Evolutionary conservation across 2,888 invertebrate genomes (phyloP), one percentile per base, ranked within the genome.

Genomic region (Pyrgus malvae): DNA sequence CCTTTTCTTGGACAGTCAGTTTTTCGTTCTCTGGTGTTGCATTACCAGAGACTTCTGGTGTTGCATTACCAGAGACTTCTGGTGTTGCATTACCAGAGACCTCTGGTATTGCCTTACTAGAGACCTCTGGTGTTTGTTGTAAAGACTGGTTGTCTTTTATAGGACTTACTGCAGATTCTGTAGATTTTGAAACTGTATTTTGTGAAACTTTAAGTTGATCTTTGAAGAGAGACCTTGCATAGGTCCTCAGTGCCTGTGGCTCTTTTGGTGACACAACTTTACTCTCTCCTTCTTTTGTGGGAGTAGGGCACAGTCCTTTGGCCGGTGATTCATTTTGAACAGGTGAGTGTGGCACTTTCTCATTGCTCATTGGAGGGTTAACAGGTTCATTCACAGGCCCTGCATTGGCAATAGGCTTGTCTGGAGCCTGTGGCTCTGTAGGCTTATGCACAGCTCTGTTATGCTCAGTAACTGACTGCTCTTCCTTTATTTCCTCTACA

Each of bases 401-500:
- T 37, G 9, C 59, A 19, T 29, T 29, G 17, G n/a, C n/a, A n/a
- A 29, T 14, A 14, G n/a, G 5, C 12, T 11, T 29, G n/a, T 17
- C 44, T 17, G 8, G 56, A 5, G 25, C 41, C 31, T 23, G 55
- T 12, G 55, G 48, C 2, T 57, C 41, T 27, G 37, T 42, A 16
- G 56, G 61, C 21, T 62, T 58, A 23, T 55, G 59, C 37, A 59
- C 65, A 44, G 66, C 59, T 62, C n/a, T n/a, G n/a, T n/a, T n/a
- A n/a, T n/a, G n/a, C n/a, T 42, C 67, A 61, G 46, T 14, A 11
- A 8, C 9, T 12, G 9, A 41, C 16, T 54, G 21, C 23, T 62
- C 59, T 40, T 62, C 65, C 33, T 83, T 83, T 27, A 86, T 57
- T 64, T 80, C 72, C 64, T 87, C 86, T 6, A 88, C 81, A 50